Percentiles rank a stretch among this genome's conserved stretches.
Evolutionary conservation across 1,140 invertebrate genomes (phyloP).

Genomic region (Telenomus remus): DNA sequence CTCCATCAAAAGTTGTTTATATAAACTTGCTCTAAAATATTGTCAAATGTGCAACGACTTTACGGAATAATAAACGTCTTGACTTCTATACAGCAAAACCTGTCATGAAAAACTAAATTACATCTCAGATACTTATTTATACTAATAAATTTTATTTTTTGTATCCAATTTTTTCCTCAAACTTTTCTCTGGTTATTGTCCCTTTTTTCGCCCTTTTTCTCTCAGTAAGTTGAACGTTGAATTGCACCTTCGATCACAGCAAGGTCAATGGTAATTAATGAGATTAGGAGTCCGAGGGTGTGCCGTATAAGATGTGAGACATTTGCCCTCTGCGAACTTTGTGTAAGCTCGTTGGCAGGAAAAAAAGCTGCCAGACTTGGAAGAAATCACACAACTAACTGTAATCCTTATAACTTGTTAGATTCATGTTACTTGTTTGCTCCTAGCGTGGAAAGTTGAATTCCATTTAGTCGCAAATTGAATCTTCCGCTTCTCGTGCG

Average conservation of each 20-base stretch:
- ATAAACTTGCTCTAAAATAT: too few species aligned
- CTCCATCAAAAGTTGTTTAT: too few species aligned
- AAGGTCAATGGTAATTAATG: slow-evolving; percentile 21
- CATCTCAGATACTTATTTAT: too few species aligned
- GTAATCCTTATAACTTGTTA: slow-evolving; percentile 29
- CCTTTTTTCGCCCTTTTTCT: too few species aligned
- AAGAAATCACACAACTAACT: slow-evolving; percentile 19
- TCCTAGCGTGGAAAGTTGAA: slow-evolving; percentile 1
- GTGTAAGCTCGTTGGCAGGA: slow-evolving; percentile 29
- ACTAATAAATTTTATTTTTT: too few species aligned
- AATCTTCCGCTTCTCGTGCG: slow-evolving; percentile 4
- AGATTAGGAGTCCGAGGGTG: slow-evolving; percentile 16
- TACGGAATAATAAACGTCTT: too few species aligned
- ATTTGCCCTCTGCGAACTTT: slow-evolving; percentile 27
- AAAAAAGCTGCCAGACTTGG: slow-evolving; percentile 13
- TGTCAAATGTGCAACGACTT: too few species aligned
- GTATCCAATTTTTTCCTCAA: too few species aligned
- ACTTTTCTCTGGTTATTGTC: too few species aligned
- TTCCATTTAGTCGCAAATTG: slow-evolving; percentile 28
- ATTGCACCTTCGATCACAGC: background rate
- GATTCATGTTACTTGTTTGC: slow-evolving; percentile 28
- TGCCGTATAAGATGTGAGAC: slow-evolving; percentile 23
- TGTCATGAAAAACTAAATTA: too few species aligned
- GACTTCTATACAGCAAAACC: too few species aligned
- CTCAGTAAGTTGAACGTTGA: too few species aligned